Conservation (phyloP, 1,140 invertebrate species). For the Pseudomyrmex cubaensis region DNA sequence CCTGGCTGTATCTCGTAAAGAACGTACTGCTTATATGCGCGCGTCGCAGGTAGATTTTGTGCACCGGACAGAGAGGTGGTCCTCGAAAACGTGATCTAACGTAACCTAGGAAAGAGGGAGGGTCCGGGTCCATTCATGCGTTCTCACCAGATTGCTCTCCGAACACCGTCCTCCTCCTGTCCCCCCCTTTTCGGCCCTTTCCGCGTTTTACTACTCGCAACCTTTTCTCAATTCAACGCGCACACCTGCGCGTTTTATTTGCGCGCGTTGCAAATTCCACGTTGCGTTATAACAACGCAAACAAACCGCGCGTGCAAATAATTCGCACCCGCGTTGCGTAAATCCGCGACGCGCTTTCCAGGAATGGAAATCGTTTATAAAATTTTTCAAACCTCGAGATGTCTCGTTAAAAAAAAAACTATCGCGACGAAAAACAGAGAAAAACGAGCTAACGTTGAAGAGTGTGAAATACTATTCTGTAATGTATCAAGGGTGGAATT, state of each 20-base stretch:
- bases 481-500: too few species aligned
- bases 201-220: neutral
- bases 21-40: slow-evolving; percentile 63
- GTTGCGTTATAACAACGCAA: neutral
- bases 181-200: neutral
- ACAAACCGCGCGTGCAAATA: neutral
- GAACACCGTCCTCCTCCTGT: too few species aligned
- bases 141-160: too few species aligned
- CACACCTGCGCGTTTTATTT: neutral
- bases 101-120: neutral
- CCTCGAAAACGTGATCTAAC: neutral
- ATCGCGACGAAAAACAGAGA: too few species aligned
- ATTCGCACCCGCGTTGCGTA: neutral
- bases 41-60: slow-evolving; percentile 55
- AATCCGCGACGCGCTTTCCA: too few species aligned
- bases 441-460: too few species aligned
- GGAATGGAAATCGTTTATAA: too few species aligned
- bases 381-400: too few species aligned
- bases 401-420: too few species aligned
- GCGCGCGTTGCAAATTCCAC: neutral
- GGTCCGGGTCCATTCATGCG: neutral
- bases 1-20: slow-evolving; percentile 71
- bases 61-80: neutral
- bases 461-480: too few species aligned
- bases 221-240: neutral